Base-by-base conservation (phyloP, 2,113 vertebrate species). In the Bambusicola thoracicus region DNA sequence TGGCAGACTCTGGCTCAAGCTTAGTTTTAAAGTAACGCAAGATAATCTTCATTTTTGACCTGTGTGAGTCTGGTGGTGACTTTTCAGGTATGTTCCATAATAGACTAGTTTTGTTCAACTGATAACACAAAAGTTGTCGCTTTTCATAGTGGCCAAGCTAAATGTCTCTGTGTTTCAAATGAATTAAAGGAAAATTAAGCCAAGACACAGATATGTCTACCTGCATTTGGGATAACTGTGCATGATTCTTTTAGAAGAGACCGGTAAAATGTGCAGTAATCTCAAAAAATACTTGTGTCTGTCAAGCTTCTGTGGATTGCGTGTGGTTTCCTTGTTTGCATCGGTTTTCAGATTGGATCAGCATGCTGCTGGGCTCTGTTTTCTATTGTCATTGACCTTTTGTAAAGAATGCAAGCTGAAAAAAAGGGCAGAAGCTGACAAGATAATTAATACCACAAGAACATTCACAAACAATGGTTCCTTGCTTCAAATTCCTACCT, bases 151-250 rank as follows among this genome's bases (percentile, higher is more conserved):
- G 72, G 25, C 72, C 25, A 36, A 27, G 18, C 46, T 63, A 49
- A 90, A 34, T 81, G 59, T 61, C 48, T 74, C 36, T 48, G 22
- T 81, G 32, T 82, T 82, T 79, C 41, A 69, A 93, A 67, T 80
- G 72, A 59, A 85, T 74, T 41, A 91, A 87, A 69, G 59, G 62
- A 95, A 92, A 87, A 76, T 79, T 38, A 87, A 67, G 38, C 25
- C 81, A 49, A 81, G 79, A 81, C 53, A 59, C 34, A 77, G 48
- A 48, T 58, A 49, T 61, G 15, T 58, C 69, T 81, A 13, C 12
- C 48, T 66, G 29, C 38, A 51, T 78, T 27, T 1, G 9, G 88
- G 83, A 62, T 82, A 56, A 80, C 27, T 1, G 6, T 65, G 48
- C 62, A 21, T 32, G 17, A 44, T 3, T 2, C 69, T 89, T 92